Conservation (phyloP, 1,140 invertebrate species). For the Apis cerana region DNA sequence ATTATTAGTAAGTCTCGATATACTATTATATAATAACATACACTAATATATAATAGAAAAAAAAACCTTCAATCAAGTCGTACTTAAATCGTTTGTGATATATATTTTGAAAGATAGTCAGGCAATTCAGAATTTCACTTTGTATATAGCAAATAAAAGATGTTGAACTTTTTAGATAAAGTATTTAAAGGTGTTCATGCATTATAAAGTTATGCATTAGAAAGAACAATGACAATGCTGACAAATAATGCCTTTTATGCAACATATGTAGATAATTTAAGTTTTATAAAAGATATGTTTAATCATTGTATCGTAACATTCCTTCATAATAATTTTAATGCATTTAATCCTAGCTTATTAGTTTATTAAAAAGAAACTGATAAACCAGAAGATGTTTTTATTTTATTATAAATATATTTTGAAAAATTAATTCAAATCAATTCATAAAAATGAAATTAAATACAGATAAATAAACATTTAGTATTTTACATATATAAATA, state of each 20-base stretch:
- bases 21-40: neutral
- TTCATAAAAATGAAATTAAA: conserved; percentile 23
- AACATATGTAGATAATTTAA: neutral
- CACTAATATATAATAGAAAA: neutral
- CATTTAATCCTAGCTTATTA: conserved; percentile 48
- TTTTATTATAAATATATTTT: neutral
- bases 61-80: conserved; percentile 7
- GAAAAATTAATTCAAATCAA: conserved; percentile 29
- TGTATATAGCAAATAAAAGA: conserved; percentile 44
- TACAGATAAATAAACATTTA: conserved; percentile 17
- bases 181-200: conserved; percentile 33
- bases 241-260: neutral
- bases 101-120: conserved; percentile 34
- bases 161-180: conserved; percentile 13
- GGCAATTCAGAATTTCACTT: neutral
- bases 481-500: conserved; percentile 37
- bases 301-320: conserved; percentile 34
- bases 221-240: neutral
- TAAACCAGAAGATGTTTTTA: neutral
- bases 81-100: conserved; percentile 37
- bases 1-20: neutral
- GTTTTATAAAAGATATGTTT: conserved; percentile 7
- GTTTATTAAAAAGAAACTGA: neutral
- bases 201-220: conserved; percentile 1
- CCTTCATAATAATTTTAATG: conserved; percentile 52